These are phyloP conservation scores for Anguilla obscura DNA, from an alignment of 2,797 vertebrate genomes.

Conservation along the genomic window DNA sequence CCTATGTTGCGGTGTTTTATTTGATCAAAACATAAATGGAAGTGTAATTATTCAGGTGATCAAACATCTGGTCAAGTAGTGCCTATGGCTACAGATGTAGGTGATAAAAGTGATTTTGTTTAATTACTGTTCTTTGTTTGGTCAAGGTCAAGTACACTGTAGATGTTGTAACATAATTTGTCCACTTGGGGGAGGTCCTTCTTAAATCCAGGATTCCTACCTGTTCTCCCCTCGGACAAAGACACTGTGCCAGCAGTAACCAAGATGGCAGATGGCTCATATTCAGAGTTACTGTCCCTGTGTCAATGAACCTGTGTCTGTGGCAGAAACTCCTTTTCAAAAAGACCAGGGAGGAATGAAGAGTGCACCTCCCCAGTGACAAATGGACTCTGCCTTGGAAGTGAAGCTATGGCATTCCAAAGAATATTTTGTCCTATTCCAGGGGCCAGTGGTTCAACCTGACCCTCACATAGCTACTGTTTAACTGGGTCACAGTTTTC, in stretches of 20 bases:
- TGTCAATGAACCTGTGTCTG: not conserved
- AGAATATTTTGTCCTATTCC: slow-evolving; percentile 23
- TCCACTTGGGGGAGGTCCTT: slow-evolving; percentile 11
- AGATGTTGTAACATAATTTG: slow-evolving; percentile 7
- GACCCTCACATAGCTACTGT: slow-evolving; percentile 1
- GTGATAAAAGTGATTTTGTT: slow-evolving; percentile 4
- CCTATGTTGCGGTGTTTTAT: slow-evolving; percentile 8
- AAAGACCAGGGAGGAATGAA: not conserved
- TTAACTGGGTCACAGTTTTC: slow-evolving; percentile 7
- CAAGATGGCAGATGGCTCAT: not conserved
- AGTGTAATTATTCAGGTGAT: slow-evolving; percentile 17
- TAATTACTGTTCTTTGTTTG: not conserved
- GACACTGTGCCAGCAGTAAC: slow-evolving; percentile 2
- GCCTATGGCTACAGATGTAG: slow-evolving; percentile 9
- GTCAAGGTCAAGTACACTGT: not conserved
- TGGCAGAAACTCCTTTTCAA: not conserved
- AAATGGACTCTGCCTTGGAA: not conserved
- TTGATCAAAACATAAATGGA: slow-evolving; percentile 1
- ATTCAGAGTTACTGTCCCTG: not conserved
- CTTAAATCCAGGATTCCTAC: not conserved
- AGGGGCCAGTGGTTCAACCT: not conserved
- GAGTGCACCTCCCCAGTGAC: not conserved
- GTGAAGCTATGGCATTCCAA: slow-evolving; percentile 23
- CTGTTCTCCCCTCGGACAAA: not conserved
- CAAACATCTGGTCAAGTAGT: not conserved